Evolutionary conservation across 2,113 vertebrate species (phyloP).

Genomic region (Nanger granti): DNA sequence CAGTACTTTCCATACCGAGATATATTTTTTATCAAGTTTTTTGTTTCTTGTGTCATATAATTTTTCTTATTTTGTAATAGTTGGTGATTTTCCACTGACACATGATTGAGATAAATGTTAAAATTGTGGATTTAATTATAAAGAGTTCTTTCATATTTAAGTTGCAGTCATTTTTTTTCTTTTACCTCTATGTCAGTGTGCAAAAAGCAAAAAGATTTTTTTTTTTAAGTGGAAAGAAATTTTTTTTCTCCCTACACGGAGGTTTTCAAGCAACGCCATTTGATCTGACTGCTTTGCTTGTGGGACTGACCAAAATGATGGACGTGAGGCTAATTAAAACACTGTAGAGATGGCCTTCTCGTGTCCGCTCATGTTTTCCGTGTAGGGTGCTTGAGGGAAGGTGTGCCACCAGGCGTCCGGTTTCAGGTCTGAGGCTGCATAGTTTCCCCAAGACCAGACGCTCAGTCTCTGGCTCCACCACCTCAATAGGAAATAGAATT

Average conservation of each 20-base stretch:
- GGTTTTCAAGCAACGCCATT: background rate
- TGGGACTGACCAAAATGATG: background rate
- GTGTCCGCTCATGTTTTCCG: background rate
- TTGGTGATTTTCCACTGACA: constrained; percentile 32
- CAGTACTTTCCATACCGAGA: constrained; percentile 39
- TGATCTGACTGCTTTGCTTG: background rate
- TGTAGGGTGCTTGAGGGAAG: background rate
- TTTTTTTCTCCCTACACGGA: background rate
- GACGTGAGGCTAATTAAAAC: background rate
- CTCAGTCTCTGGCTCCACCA: constrained; percentile 30
- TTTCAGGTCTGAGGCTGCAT: constrained; percentile 20
- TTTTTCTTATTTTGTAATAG: constrained; percentile 19
- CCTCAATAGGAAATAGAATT: background rate
- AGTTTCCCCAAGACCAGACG: background rate
- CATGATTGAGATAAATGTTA: background rate
- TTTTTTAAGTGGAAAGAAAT: background rate
- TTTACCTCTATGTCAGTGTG: background rate
- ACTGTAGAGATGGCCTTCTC: no score
- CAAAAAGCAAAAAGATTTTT: constrained; percentile 34
- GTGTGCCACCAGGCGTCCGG: background rate
- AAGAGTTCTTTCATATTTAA: constrained; percentile 12
- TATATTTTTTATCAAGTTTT: constrained; percentile 55
- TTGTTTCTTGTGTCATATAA: background rate
- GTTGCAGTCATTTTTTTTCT: constrained; percentile 24
- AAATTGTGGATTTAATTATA: constrained; percentile 19